These are phyloP conservation scores for Camponotus vicinus DNA, from an alignment of 1,140 invertebrate genomes.

Conservation along the genomic window DNA sequence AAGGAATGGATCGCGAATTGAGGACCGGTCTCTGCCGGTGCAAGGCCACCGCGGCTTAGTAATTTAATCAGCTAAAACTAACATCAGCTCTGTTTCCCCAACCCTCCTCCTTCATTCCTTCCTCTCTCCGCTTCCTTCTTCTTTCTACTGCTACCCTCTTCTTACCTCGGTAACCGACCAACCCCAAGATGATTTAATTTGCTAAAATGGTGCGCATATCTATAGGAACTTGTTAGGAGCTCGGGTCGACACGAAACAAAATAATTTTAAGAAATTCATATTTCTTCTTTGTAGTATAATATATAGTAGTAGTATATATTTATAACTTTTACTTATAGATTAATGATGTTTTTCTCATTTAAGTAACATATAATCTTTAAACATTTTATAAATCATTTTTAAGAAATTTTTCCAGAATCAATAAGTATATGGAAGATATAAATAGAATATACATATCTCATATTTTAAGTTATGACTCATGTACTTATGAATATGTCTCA, in stretches of 20 bases:
- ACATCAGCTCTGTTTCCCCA: constrained; percentile 81
- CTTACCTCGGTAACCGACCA: constrained; percentile 79
- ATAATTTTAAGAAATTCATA: constrained; percentile 80
- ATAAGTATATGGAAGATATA: neutral
- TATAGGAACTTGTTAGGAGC: constrained; percentile 78
- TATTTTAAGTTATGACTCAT: neutral
- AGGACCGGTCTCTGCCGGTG: constrained; percentile 81
- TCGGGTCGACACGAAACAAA: constrained; percentile 78
- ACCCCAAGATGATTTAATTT: constrained; percentile 85
- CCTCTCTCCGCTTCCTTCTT: constrained; percentile 74
- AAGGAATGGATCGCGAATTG: constrained; percentile 84
- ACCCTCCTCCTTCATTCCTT: constrained; percentile 69
- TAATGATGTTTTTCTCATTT: neutral
- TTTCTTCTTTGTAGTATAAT: constrained; percentile 3
- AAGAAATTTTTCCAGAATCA: neutral
- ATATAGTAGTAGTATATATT: neutral
- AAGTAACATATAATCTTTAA: neutral
- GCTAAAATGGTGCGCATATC: constrained; percentile 82
- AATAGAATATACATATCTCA: neutral
- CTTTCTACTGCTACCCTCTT: constrained; percentile 68
- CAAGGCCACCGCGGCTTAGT: constrained; percentile 84
- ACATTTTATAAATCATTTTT: neutral
- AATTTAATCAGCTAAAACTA: constrained; percentile 87
- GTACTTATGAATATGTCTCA: neutral
- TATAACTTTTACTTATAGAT: neutral